Evolutionary conservation across 30 jellyfish, hydroid and myxozoan species (phyloP).

Genomic region (Rhopilema esculentum): DNA sequence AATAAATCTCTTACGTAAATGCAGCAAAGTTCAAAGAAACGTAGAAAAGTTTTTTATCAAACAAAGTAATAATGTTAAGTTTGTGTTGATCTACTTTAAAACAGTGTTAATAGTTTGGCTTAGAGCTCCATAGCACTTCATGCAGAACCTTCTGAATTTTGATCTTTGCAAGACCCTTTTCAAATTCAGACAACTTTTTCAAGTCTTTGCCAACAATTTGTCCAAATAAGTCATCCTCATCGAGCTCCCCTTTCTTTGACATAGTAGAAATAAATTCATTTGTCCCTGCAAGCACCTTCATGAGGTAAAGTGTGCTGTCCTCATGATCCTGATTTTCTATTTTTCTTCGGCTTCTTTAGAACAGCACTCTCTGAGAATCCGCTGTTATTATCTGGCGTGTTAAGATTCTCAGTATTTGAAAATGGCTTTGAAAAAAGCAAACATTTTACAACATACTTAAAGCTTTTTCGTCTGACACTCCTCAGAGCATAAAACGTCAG

Average conservation of each 20-base stretch:
- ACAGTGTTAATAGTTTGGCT: background rate
- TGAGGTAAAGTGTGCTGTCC: background rate
- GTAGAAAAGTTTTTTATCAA: background rate
- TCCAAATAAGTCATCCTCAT: constrained; percentile 46
- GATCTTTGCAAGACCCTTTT: constrained; percentile 30
- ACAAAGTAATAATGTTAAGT: background rate
- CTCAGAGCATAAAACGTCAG: no score
- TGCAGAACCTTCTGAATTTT: constrained; percentile 25
- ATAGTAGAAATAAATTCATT: constrained; percentile 1
- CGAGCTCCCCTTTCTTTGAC: constrained; percentile 4
- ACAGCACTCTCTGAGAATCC: background rate
- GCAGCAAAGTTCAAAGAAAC: background rate
- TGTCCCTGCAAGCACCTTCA: constrained; percentile 5
- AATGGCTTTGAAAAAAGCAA: no score
- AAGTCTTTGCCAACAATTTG: constrained; percentile 42
- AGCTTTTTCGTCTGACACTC: no score
- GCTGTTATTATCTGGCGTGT: background rate
- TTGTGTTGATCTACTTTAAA: background rate
- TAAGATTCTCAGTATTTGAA: no score
- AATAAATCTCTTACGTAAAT: background rate
- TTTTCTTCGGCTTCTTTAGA: background rate
- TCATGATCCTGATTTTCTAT: background rate
- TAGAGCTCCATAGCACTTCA: background rate
- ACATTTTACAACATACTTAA: no score
- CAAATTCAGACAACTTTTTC: constrained; percentile 7